Conservation (phyloP, 2,888 invertebrate genomes). For the Omphaloscelis lunosa region DNA sequence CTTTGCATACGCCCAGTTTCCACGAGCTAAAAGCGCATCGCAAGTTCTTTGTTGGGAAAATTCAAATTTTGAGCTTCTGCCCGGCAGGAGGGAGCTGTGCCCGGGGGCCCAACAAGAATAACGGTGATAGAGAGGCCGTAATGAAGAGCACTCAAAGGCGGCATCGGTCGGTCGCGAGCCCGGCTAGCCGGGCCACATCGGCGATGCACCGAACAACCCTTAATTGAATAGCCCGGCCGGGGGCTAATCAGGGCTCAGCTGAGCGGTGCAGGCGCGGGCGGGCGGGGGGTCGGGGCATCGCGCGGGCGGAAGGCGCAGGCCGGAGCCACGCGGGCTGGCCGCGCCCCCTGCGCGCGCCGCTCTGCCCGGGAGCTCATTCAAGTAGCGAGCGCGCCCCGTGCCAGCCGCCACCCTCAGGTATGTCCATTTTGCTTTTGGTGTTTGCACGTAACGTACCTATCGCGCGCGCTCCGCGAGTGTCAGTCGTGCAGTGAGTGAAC, state of each 20-base stretch:
- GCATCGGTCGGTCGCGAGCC: constrained; percentile 73
- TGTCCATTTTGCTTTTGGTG: constrained; percentile 90
- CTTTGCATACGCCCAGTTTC: constrained; percentile 26
- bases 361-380: constrained; percentile 89
- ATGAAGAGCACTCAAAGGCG: constrained; percentile 85
- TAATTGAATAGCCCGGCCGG: constrained; percentile 90
- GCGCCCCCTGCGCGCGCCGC: constrained; percentile 92
- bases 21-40: constrained; percentile 22
- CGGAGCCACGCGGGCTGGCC: constrained; percentile 91
- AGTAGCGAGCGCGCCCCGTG: constrained; percentile 89
- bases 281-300: constrained; percentile 68
- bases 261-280: constrained; percentile 82
- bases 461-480: constrained; percentile 87
- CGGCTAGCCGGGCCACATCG: constrained; percentile 75
- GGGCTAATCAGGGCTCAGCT: constrained; percentile 90
- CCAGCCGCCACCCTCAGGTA: constrained; percentile 90
- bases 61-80: constrained; percentile 69
- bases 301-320: constrained; percentile 72
- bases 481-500: constrained; percentile 85
- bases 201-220: constrained; percentile 88
- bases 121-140: constrained; percentile 82
- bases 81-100: constrained; percentile 58
- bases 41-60: constrained; percentile 65
- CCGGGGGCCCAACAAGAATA: constrained; percentile 80
- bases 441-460: constrained; percentile 85